Evolutionary conservation across 92 coral and sea anemone species (phyloP), one percentile per base, ranked within the genome.

Genomic region (Actinernus sp.): DNA sequence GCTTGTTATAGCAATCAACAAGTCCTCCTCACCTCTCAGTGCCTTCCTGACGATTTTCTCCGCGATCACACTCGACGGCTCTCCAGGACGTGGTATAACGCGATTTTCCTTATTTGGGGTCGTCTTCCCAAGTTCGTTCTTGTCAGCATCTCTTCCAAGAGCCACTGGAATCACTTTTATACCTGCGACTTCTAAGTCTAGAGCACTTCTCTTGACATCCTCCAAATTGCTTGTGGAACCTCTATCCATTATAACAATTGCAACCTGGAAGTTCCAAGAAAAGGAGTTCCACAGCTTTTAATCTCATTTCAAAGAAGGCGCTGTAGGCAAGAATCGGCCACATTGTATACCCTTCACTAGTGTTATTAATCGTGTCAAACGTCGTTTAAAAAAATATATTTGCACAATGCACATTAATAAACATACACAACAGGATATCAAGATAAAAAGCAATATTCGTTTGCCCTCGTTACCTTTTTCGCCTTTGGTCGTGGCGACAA

Each of bases 121-220:
- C 1, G 84, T 61, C 18, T 14, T 65, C 23, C 70, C 50, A 13
- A 86, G 60, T 56, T 78, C 90, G 4, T 5, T 21, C 9, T 48
- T 49, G 45, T 86, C 47, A 4, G 58, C 76, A 26, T 83, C 81
- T 31, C 51, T 45, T 28, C 91, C 96, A 50, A 89, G 49, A 2
- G 88, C 78, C 21, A 89, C 85, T n/a, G 90, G 79, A 55, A 89
- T 71, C 13, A 89, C 92, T 41, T 80, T 84, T 55, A 85, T 76
- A 20, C 73, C 47, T 37, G 68, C 78, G 31, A 71, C 66, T 25
- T 89, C 88, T 39, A 85, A 62, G 49, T 46, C 53, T 25, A 76
- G 43, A 16, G 71, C 81, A 26, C 53, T 58, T 17, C 55, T 53
- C 61, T 72, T 61, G 27, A 89, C 52, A 20, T 64, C 65, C 4